These are phyloP conservation scores for Oxyura jamaicensis DNA, from an alignment of 2,113 vertebrate species.

Conservation along the genomic window DNA sequence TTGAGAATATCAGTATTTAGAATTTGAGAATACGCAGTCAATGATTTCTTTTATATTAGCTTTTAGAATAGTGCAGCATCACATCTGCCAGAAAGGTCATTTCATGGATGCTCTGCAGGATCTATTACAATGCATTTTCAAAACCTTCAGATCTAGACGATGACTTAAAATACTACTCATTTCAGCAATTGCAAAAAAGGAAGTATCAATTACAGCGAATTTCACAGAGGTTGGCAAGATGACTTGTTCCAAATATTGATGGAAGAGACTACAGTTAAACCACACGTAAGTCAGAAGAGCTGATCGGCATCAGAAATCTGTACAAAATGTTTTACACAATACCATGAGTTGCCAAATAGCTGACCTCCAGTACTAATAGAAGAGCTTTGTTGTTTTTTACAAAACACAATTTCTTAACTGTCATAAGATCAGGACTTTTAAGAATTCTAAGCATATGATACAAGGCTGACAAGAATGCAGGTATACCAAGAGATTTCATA, in stretches of 20 bases:
- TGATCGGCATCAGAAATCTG: neutral
- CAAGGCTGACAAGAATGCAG: neutral
- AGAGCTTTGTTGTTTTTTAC: neutral
- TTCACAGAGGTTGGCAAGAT: neutral
- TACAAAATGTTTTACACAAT: neutral
- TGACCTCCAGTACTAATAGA: neutral
- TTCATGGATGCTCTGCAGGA: neutral
- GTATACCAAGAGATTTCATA: neutral
- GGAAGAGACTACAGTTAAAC: neutral
- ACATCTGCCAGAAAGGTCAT: neutral
- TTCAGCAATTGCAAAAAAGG: neutral
- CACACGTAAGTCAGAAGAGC: neutral
- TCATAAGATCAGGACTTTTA: neutral
- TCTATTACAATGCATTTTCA: neutral
- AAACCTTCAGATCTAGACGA: neutral
- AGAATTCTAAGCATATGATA: neutral
- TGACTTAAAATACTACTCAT: neutral
- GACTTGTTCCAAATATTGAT: neutral
- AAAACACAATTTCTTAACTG: neutral
- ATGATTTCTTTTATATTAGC: neutral
- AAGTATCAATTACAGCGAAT: neutral
- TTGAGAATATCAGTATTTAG: too few species aligned
- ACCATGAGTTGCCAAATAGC: neutral
- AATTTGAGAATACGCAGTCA: neutral
- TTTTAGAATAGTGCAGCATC: neutral